A percentile compares a stretch with the other conserved stretches of the same genome.
phyloP scores from a whole-genome alignment of 2,888 invertebrate species.

The Callyntrura sp. region DNA sequence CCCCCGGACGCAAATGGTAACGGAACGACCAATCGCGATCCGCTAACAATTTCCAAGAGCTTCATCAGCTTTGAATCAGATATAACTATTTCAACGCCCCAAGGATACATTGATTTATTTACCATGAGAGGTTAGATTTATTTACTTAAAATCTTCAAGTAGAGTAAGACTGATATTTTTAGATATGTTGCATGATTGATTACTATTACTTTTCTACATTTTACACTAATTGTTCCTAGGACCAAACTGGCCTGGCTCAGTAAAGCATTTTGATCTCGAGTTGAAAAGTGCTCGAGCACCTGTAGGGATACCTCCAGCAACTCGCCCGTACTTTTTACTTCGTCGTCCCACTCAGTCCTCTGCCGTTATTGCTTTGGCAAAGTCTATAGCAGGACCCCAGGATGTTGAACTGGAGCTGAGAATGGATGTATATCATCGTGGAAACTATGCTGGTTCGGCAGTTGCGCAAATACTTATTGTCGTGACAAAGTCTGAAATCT shows the following conservation, averaged over 20 bases:
- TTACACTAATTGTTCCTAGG: no score
- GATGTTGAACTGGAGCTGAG: constrained; percentile 94
- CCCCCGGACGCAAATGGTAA: constrained; percentile 43
- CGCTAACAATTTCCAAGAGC: constrained; percentile 96
- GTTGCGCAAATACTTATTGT: constrained; percentile 94
- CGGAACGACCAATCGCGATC: constrained; percentile 87
- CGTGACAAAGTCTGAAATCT: constrained; percentile 94
- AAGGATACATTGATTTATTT: constrained; percentile 91
- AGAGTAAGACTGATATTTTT: no score
- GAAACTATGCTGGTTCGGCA: constrained; percentile 92
- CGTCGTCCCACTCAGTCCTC: constrained; percentile 88
- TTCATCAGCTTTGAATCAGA: constrained; percentile 97
- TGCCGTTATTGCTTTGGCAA: constrained; percentile 91
- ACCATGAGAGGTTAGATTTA: constrained; percentile 96
- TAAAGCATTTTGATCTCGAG: constrained; percentile 90
- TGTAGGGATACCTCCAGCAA: constrained; percentile 86
- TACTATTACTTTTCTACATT: no score
- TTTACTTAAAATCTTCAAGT: no score
- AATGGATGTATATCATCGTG: constrained; percentile 92
- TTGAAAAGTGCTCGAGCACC: constrained; percentile 88
- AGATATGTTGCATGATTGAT: no score
- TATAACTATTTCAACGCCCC: constrained; percentile 89
- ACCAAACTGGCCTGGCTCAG: constrained; percentile 90
- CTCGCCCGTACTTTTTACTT: constrained; percentile 86
- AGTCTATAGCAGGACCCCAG: constrained; percentile 92